phyloP scores from a whole-genome alignment of 1,140 invertebrate species.

The Apis cerana region DNA sequence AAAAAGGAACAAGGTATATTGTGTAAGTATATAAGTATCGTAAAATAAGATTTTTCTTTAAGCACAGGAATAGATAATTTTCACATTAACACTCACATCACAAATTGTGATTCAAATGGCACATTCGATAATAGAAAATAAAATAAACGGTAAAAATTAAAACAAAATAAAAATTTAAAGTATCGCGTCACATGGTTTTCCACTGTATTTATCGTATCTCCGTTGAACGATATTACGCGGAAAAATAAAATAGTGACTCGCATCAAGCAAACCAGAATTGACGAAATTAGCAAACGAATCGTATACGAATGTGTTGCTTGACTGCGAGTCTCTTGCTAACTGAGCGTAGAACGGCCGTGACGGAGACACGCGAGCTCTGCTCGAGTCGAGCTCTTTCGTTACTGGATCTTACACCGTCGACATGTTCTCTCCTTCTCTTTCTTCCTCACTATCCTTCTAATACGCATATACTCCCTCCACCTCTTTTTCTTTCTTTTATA shows the following conservation, averaged over 20 bases:
- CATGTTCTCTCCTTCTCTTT: constrained; percentile 35
- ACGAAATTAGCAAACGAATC: constrained; percentile 22
- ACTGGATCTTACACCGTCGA: constrained; percentile 64
- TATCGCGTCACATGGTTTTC: constrained; percentile 20
- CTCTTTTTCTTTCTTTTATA: neutral
- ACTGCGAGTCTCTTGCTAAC: constrained; percentile 79
- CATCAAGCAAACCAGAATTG: neutral
- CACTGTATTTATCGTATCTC: constrained; percentile 4
- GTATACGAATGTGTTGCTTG: constrained; percentile 67
- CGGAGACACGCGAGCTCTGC: constrained; percentile 62
- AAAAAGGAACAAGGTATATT: neutral
- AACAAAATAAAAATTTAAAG: neutral
- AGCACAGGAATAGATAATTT: too few species aligned
- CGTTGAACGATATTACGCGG: neutral
- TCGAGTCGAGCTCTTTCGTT: constrained; percentile 57
- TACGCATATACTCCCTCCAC: constrained; percentile 12
- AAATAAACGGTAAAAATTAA: neutral
- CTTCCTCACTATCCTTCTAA: constrained; percentile 6
- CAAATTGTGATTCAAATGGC: neutral
- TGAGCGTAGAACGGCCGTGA: constrained; percentile 67
- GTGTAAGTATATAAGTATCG: too few species aligned
- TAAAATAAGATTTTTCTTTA: too few species aligned
- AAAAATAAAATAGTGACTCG: neutral
- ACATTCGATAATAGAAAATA: neutral
- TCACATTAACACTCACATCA: neutral